Base-by-base conservation (phyloP, 2,797 vertebrate species). In the Pogoniulus pusillus region DNA sequence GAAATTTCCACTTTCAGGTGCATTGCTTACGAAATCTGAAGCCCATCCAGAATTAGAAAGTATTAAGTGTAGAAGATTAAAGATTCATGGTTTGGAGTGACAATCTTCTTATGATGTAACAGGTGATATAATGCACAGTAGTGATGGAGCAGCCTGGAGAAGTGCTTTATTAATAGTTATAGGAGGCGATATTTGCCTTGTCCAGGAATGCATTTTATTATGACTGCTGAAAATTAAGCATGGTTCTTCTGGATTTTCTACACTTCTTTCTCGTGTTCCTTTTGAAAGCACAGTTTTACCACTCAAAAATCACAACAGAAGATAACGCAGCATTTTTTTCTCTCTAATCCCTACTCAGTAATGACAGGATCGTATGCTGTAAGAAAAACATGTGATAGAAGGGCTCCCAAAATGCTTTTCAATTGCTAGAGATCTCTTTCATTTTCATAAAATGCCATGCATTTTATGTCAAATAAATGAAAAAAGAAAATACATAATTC, bases 101-200 rank as follows among this genome's bases (percentile, higher is more conserved):
- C 73, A 96, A 96, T 94, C 95, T 94, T 82, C 96, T 96, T 96
- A 96, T 91, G 93, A 96, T 83, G 87, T 93, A 94, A 96, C 76
- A 91, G 80, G 58, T 91, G 75, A 95, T 88, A 87, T 10, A 91
- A 77, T 78, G 66, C 32, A 65, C 35, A 77, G 32, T 12, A 74
- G 32, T 17, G 39, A 15, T 12, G 47, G 8, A 16, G 19, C 91
- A 94, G 63, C 60, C 72, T 88, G 77, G 57, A 82, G 75, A 90
- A 92, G 55, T 89, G 47, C n/a, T 93, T 86, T 37, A 43, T 43
- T 91, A 80, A 35, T 34, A 45, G 45, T 15, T 49, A 24, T 26
- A 59, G 34, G 59, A 66, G 29, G 24, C 26, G 53, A 82, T 53
- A 84, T 79, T 35, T 47, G 26, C 54, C 65, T 84, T 81, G 35